Base-by-base conservation (phyloP, 1,140 invertebrate genomes). In the Drosophila nasuta region DNA sequence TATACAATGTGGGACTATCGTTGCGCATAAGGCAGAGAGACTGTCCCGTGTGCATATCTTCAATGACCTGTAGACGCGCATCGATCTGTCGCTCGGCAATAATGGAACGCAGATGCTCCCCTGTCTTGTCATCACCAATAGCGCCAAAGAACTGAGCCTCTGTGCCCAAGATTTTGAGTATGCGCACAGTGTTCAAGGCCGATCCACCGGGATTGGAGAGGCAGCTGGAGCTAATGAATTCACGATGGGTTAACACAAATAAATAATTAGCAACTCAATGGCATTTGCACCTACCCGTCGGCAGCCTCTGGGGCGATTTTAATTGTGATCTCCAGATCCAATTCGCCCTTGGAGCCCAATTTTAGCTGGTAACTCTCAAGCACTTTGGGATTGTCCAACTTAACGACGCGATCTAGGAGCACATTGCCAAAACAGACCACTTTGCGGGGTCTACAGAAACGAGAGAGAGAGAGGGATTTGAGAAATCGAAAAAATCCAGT, bases 11-110 rank as follows among this genome's bases (percentile, higher is more conserved):
- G 81, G 96, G 94, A 67, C 94, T 93, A 15, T 94, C 94, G 13
- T 94, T 93, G 75, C 96, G 93, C 41, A 97, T 74, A 30, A 92
- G 92, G 11, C 95, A 94, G 45, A 96, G 92, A 72, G 95, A 96
- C n/a, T 94, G 94, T 20, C 96, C 96, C 1, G 96, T 97, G 25
- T 93, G 83, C 20, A 75, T 63, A 13, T 81, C 68, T 15, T 78
- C 92, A 38, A 94, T 72, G 0, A 67, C 80, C 65, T 91, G 81
- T 20, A 92, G 43, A 3, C 79, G 73, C 1, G 82, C 71, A 51
- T 89, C 83, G 5, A 92, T 79, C 15, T 78, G 80, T 1, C 38
- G 54, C 17, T 91, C 72, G 10, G 66, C 64, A 1, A 92, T 15
- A 5, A 82, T 75, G 0, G 60, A 38, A 1, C 77, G 78, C 43